Percentiles rank a stretch among this genome's conserved stretches.
Conservation (phyloP, 2,797 vertebrate genomes). For the Rousettus madagascariensis region DNA sequence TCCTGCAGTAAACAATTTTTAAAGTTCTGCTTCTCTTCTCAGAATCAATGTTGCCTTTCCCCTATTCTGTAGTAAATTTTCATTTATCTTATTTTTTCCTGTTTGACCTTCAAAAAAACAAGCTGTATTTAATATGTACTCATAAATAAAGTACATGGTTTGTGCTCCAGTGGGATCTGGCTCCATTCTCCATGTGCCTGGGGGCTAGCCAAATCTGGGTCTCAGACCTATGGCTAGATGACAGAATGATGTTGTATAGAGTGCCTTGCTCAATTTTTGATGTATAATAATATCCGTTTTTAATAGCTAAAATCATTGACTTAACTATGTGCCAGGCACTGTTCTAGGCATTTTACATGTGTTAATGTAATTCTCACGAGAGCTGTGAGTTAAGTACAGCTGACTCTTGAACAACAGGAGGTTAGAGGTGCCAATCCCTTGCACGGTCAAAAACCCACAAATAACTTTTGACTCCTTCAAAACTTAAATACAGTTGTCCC, state of each 20-base stretch:
- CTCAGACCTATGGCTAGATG: neutral
- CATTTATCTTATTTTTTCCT: neutral
- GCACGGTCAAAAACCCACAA: neutral
- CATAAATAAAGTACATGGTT: neutral
- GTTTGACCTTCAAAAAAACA: conserved; percentile 46
- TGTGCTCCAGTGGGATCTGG: neutral
- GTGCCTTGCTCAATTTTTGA: neutral
- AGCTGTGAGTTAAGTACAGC: neutral
- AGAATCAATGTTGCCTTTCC: conserved; percentile 3
- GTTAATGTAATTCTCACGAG: conserved; percentile 25
- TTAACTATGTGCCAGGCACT: neutral
- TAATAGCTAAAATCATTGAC: neutral
- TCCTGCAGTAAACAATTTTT: neutral
- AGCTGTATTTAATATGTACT: neutral
- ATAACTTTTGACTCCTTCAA: neutral
- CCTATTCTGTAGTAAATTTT: conserved; percentile 6
- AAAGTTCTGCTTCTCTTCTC: neutral
- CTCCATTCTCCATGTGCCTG: neutral
- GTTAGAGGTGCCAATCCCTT: neutral
- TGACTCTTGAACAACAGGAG: neutral
- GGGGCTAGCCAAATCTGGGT: neutral
- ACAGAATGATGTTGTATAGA: neutral
- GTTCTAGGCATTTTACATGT: neutral
- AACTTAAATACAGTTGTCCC: neutral
- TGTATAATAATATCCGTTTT: neutral